Evolutionary conservation across 1,140 invertebrate species (phyloP).

Genomic region (Psix sp.): DNA sequence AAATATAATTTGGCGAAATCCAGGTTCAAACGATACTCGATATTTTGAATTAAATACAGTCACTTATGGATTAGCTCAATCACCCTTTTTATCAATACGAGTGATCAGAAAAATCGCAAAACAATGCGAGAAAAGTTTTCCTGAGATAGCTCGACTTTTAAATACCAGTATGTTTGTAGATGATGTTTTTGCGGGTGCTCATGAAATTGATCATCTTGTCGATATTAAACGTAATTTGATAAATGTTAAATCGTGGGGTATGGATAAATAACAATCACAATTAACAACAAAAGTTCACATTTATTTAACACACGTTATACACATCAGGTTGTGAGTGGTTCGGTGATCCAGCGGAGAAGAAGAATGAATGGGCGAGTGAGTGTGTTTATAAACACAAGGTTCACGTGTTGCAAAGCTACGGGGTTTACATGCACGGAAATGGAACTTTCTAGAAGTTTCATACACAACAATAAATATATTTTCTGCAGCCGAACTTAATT

Average conservation of each 20-base stretch:
- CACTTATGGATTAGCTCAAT: neutral
- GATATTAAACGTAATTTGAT: neutral
- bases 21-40: neutral
- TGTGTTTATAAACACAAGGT: no score
- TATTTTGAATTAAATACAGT: neutral
- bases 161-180: neutral
- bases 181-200: neutral
- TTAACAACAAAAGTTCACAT: no score
- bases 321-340: no score
- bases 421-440: no score
- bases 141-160: neutral
- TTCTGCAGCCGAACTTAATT: neutral
- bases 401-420: no score
- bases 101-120: neutral
- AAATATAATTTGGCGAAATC: neutral
- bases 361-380: no score
- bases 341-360: no score
- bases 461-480: no score
- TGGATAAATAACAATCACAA: no score
- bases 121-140: neutral
- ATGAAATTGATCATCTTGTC: neutral
- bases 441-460: no score
- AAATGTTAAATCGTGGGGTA: neutral
- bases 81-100: neutral
- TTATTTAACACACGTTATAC: no score